phyloP scores from a whole-genome alignment of 1,140 invertebrate genomes.

The Steinernema khuongi region DNA sequence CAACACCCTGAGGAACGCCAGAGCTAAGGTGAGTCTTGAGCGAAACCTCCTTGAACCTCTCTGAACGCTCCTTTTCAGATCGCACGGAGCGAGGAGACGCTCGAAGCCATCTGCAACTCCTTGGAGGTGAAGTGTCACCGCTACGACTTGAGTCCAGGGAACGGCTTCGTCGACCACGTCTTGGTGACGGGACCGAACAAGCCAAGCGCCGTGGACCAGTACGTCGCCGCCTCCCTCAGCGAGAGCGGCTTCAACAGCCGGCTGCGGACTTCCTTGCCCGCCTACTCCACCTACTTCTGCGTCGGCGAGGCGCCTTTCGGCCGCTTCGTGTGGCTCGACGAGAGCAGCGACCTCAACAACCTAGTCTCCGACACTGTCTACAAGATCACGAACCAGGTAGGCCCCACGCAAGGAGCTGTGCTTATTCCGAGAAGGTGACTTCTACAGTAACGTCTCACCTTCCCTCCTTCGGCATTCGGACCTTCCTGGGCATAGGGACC shows the following conservation, averaged over 20 bases:
- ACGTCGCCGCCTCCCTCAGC: neutral
- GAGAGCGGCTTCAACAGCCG: neutral
- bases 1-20: neutral
- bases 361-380: neutral
- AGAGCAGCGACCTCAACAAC: neutral
- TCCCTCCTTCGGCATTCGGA: neutral
- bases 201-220: neutral
- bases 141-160: neutral
- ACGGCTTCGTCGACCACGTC: neutral
- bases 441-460: neutral
- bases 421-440: too few species aligned
- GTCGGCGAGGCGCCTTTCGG: neutral
- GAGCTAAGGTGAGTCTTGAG: neutral
- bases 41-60: neutral
- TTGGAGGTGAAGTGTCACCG: slow-evolving; percentile 4
- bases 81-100: neutral
- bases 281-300: neutral
- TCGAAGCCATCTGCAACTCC: neutral
- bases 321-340: neutral
- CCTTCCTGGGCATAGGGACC: neutral
- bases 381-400: neutral
- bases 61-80: neutral
- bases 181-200: neutral
- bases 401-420: too few species aligned
- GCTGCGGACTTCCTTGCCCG: neutral